Percentiles rank a stretch among this genome's conserved stretches.
Conservation (phyloP, 2,888 invertebrate genomes). For the Eledona agricola region DNA sequence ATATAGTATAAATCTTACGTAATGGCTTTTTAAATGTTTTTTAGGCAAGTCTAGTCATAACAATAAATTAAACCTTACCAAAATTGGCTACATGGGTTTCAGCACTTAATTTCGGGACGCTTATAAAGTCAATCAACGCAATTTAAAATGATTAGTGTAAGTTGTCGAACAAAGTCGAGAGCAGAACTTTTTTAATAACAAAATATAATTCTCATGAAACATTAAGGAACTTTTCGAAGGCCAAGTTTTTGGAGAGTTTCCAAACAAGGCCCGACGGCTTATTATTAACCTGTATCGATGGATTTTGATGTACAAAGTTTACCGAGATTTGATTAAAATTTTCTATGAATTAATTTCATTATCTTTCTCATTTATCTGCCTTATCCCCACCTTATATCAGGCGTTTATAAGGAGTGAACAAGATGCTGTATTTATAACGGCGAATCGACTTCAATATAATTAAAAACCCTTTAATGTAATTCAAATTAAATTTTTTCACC, state of each 20-base stretch:
- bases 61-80: conserved; percentile 16
- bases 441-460: conserved; percentile 14
- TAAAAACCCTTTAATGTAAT: conserved; percentile 20
- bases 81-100: conserved; percentile 2
- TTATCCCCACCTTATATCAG: conserved; percentile 17
- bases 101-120: neutral
- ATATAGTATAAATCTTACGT: conserved; percentile 9
- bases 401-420: neutral
- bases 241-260: conserved; percentile 9
- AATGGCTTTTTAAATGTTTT: conserved; percentile 20
- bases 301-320: conserved; percentile 16
- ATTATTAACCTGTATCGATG: conserved; percentile 25
- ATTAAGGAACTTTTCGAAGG: conserved; percentile 9
- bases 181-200: conserved; percentile 25
- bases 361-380: conserved; percentile 16
- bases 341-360: conserved; percentile 10
- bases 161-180: conserved; percentile 9
- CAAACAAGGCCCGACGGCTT: conserved; percentile 6
- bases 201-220: conserved; percentile 14
- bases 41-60: conserved; percentile 6
- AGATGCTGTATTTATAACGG: conserved; percentile 12
- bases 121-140: neutral
- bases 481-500: conserved; percentile 22
- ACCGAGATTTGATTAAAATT: conserved; percentile 13
- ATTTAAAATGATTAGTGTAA: conserved; percentile 1